Percentiles rank a stretch among this genome's conserved stretches.
Evolutionary conservation across 2,888 invertebrate genomes (phyloP).

Genomic region (Cheilosia urbana): DNA sequence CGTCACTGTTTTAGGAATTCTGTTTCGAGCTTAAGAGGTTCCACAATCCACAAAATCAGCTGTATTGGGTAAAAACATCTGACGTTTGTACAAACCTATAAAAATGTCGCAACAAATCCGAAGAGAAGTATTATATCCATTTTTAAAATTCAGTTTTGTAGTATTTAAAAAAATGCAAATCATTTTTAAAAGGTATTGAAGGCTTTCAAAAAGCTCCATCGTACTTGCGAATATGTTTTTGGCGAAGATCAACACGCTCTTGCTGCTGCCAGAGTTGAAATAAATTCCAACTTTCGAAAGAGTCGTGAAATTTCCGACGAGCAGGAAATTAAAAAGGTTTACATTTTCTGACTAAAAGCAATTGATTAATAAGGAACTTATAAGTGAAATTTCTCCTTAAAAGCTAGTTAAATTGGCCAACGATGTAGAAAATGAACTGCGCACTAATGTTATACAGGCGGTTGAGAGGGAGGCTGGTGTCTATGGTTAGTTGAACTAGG

Average conservation of each 20-base stretch:
- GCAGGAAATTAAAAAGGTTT: constrained; percentile 87
- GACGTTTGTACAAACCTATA: constrained; percentile 13
- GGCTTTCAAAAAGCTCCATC: constrained; percentile 89
- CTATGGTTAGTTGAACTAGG: constrained; percentile 85
- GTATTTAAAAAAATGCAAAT: neutral
- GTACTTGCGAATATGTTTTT: constrained; percentile 88
- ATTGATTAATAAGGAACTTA: neutral
- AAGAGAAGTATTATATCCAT: constrained; percentile 45
- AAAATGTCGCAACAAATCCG: constrained; percentile 63
- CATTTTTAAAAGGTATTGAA: constrained; percentile 85
- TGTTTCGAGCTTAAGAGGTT: too few species aligned
- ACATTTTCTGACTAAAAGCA: neutral
- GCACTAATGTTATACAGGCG: constrained; percentile 90
- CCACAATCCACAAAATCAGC: constrained; percentile 34
- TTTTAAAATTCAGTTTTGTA: constrained; percentile 3
- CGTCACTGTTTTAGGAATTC: too few species aligned
- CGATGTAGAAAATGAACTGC: constrained; percentile 89
- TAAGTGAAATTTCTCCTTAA: neutral
- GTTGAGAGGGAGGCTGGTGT: constrained; percentile 87
- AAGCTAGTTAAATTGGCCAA: constrained; percentile 88
- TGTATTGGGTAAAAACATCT: constrained; percentile 29
- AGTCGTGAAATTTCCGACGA: constrained; percentile 87
- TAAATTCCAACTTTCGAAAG: constrained; percentile 90
- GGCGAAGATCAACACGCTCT: constrained; percentile 87
- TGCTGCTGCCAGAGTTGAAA: constrained; percentile 87